A percentile compares a stretch with the other conserved stretches of the same genome.
Conservation (phyloP, 92 coral and sea anemone species). For the Parazoanthus darwini region DNA sequence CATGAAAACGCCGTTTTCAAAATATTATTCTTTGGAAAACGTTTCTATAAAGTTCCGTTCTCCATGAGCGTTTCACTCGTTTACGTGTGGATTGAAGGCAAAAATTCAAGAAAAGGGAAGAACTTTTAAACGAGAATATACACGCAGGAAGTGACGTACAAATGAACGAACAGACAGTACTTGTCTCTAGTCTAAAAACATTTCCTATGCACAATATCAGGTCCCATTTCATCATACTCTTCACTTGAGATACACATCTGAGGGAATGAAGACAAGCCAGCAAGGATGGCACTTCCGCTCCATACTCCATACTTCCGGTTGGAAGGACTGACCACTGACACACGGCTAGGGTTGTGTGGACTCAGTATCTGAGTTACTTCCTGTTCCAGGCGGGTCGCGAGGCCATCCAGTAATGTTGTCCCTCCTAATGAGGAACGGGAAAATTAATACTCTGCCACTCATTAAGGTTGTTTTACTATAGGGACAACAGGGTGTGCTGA, state of each 20-base stretch:
- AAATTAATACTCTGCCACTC: not conserved
- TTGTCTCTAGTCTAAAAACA: slow-evolving; percentile 59
- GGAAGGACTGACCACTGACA: slow-evolving; percentile 75
- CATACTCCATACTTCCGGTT: slow-evolving; percentile 87
- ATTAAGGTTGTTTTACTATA: not conserved
- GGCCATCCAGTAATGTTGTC: slow-evolving; percentile 88
- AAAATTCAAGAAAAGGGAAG: too few species aligned
- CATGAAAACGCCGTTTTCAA: too few species aligned
- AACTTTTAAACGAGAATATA: too few species aligned
- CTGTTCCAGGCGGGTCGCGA: slow-evolving; percentile 78
- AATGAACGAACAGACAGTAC: not conserved
- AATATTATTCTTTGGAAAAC: too few species aligned
- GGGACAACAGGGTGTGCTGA: too few species aligned
- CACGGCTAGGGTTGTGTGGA: slow-evolving; percentile 74
- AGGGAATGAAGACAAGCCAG: slow-evolving; percentile 80
- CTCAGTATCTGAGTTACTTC: slow-evolving; percentile 76
- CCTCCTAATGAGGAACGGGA: slow-evolving; percentile 63
- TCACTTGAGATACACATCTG: slow-evolving; percentile 85
- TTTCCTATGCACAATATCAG: slow-evolving; percentile 89
- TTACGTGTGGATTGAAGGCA: too few species aligned
- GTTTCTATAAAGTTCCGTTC: too few species aligned
- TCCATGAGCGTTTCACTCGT: too few species aligned
- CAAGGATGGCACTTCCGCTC: slow-evolving; percentile 93
- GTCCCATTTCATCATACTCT: slow-evolving; percentile 96
- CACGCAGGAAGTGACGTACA: too few species aligned